Conservation (phyloP, 2,113 vertebrate species). For the Gadus macrocephalus region DNA sequence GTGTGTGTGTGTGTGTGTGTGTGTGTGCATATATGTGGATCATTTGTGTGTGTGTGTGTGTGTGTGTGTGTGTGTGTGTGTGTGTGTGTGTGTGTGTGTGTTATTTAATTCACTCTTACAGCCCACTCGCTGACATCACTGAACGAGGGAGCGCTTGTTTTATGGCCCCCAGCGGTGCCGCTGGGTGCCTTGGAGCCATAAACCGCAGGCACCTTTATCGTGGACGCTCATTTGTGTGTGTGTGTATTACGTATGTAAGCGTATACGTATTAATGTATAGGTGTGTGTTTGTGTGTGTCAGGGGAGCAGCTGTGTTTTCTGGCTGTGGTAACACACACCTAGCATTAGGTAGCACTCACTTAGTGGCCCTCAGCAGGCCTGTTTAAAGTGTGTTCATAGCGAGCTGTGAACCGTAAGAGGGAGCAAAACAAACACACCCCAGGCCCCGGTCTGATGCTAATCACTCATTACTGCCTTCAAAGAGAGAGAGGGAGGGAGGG, state of each 20-base stretch:
- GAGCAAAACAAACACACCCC: neutral
- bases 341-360: neutral
- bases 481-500: neutral
- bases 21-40: no score
- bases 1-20: neutral
- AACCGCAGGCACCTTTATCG: no score
- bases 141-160: no score
- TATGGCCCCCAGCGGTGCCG: no score
- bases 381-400: neutral
- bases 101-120: no score
- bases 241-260: neutral
- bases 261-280: conserved; percentile 18
- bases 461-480: no score
- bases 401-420: neutral
- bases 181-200: no score
- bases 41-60: conserved; percentile 5
- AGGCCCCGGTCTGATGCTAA: no score
- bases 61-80: neutral
- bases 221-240: neutral
- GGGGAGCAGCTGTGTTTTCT: no score
- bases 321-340: no score
- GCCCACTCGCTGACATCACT: no score
- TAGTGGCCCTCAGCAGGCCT: neutral
- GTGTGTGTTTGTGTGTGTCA: conserved; percentile 7
- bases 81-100: neutral